A percentile compares a stretch with the other conserved stretches of the same genome.
These are phyloP conservation scores for Chrysina gloriosa DNA, from an alignment of 2,888 invertebrate species.

Conservation along the genomic window DNA sequence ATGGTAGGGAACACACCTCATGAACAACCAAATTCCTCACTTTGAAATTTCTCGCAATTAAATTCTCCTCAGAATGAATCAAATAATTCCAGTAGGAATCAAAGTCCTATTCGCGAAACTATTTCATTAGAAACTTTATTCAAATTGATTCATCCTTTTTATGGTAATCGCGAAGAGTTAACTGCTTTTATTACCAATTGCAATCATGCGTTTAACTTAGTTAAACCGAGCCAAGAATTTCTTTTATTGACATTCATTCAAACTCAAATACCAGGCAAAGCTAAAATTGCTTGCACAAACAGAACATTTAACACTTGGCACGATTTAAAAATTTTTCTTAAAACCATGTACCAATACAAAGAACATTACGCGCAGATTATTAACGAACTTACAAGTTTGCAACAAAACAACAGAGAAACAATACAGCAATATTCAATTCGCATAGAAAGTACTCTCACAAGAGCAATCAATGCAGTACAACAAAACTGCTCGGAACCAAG, in stretches of 20 bases:
- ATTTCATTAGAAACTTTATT: conserved; percentile 12
- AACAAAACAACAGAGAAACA: conserved; percentile 6
- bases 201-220: conserved; percentile 28
- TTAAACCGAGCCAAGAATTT: neutral
- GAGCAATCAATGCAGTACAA: conserved; percentile 6
- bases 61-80: too few relatives aligned
- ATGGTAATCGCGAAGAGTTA: conserved; percentile 25
- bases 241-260: conserved; percentile 28
- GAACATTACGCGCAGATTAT: conserved; percentile 31
- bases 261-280: too few relatives aligned
- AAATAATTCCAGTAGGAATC: too few relatives aligned
- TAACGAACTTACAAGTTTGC: conserved; percentile 27
- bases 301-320: too few relatives aligned
- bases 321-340: conserved; percentile 22
- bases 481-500: too few relatives aligned
- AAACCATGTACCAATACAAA: conserved; percentile 31
- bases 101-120: too few relatives aligned
- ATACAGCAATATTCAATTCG: conserved; percentile 34
- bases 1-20: too few relatives aligned
- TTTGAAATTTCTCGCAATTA: too few relatives aligned
- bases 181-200: conserved; percentile 28
- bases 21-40: too few relatives aligned
- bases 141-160: conserved; percentile 4
- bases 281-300: too few relatives aligned
- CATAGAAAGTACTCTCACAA: conserved; percentile 22